phyloP scores from a whole-genome alignment of 2,797 vertebrate species.

The Coluber constrictor region DNA sequence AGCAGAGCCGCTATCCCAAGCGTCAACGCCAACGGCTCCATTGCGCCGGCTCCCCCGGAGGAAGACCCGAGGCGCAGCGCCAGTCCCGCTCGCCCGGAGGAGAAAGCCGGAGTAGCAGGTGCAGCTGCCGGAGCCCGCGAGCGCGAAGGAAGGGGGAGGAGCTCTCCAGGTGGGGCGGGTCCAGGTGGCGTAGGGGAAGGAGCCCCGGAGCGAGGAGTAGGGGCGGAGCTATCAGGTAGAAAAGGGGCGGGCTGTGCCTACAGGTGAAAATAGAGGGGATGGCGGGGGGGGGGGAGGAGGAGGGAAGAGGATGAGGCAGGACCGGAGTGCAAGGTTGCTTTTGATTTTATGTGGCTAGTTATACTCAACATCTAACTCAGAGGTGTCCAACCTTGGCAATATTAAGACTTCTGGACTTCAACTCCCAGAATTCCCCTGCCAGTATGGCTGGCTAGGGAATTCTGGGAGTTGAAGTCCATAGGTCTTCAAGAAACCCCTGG shows the following conservation, averaged over 20 bases:
- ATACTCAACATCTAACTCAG: not conserved
- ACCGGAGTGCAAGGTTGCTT: not conserved
- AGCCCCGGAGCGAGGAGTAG: not conserved
- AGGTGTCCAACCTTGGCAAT: not conserved
- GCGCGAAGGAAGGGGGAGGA: not conserved
- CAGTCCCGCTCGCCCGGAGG: not conserved
- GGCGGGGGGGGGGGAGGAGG: not conserved
- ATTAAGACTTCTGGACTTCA: not conserved
- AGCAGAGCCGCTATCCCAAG: conserved; percentile 47
- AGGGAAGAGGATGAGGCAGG: fast-evolving
- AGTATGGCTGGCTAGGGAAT: not conserved
- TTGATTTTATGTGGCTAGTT: not conserved
- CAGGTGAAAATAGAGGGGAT: not conserved
- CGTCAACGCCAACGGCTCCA: conserved; percentile 28
- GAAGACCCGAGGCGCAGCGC: not conserved
- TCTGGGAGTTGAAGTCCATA: not conserved
- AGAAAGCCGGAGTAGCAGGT: conserved; percentile 10
- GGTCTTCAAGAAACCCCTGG: not conserved
- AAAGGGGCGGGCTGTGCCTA: not conserved
- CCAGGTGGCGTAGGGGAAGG: not conserved
- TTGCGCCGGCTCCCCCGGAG: not conserved
- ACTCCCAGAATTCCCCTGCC: not conserved
- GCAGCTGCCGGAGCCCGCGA: not conserved
- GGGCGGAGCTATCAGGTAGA: not conserved
- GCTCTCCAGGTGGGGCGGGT: not conserved